Conservation (phyloP, 2,113 vertebrate species). For the Neotoma lepida region DNA sequence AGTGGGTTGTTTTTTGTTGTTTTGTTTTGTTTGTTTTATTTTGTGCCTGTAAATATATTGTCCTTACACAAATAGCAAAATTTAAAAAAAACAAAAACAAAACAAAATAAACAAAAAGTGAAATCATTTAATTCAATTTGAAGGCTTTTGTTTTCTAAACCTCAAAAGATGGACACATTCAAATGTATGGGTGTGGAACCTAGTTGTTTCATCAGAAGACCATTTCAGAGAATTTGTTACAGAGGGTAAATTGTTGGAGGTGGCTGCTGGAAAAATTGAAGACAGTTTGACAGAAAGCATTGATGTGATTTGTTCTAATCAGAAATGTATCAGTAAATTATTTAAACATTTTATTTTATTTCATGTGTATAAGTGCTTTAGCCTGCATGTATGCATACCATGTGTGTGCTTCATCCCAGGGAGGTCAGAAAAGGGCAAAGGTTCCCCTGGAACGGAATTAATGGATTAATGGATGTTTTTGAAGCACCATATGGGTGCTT, state of each 20-base stretch:
- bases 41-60: neutral
- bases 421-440: neutral
- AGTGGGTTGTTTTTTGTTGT: too few relatives aligned
- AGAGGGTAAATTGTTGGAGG: neutral
- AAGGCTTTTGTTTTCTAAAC: neutral
- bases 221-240: neutral
- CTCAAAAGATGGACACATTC: neutral
- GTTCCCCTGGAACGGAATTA: neutral
- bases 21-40: too few relatives aligned
- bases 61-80: neutral
- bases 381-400: accelerated
- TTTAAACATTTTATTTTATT: neutral
- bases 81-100: neutral
- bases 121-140: neutral
- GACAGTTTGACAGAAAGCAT: neutral
- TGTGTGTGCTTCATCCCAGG: accelerated
- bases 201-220: neutral
- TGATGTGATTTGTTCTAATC: neutral
- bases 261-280: neutral
- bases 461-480: neutral
- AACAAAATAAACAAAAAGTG: neutral
- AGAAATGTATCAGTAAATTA: neutral
- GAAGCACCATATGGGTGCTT: neutral
- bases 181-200: neutral
- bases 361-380: neutral